Evolutionary conservation across 2,797 vertebrate genomes (phyloP), one percentile per base, ranked within the genome.

Genomic region (Sphenopsis melanotis): DNA sequence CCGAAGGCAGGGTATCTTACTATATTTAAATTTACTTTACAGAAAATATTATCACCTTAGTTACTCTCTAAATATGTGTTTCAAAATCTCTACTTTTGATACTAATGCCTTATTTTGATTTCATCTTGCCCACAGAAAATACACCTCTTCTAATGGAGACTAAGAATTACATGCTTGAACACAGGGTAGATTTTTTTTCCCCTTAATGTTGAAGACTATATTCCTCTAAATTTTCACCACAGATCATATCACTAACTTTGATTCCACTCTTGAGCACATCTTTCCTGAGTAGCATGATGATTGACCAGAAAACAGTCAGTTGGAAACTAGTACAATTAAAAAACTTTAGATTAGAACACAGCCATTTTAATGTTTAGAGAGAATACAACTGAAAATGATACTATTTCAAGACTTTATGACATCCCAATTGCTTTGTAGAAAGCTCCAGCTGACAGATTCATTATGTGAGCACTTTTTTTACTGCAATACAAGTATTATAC

Each of bases 151-250:
- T 53, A 86, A 64, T 12, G 53, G 65, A 77, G 75, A 72, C 47
- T 37, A 86, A 75, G 24, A 83, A 64, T 92, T 71, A 29, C 0
- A 1, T 44, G 7, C 14, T 29, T 69, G 14, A 78, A 49, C 23
- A 68, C 6, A 42, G 5, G 14, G 21, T 47, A 78, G 15, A 46
- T 56, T 57, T 55, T 57, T 57, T 60, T 72, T 69, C 27, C 11
- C 29, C 16, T 41, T 72, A 37, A 47, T 52, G 12, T 61, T 11
- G 81, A 89, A 82, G 39, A 60, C 2, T 27, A 9, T 37, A 52
- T 42, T 79, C 77, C 95, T 95, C 66, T 77, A 96, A 49, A 55
- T 86, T 93, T 89, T 96, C 74, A 87, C 32, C 24, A 86, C 52
- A 91, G 65, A 34, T 57, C 78, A 52, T 37, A 68, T n/a, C 22